phyloP scores from a whole-genome alignment of 2,797 vertebrate genomes.

The Mastacembelus armatus region DNA sequence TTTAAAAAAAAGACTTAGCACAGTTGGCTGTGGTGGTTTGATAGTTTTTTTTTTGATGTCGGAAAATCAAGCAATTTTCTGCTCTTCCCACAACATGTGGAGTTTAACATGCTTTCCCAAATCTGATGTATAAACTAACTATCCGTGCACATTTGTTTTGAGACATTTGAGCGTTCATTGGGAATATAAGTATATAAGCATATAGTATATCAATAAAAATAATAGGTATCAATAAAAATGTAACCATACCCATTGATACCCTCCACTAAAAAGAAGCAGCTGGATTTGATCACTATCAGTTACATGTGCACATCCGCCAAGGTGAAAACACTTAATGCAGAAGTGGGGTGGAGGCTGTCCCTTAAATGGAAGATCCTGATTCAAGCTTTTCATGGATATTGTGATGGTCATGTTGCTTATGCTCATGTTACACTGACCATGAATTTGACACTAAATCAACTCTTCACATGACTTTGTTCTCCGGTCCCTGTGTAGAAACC shows the following conservation, averaged over 20 bases:
- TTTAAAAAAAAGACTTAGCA: too few relatives aligned
- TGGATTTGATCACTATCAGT: neutral
- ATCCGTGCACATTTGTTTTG: too few relatives aligned
- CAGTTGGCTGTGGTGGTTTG: too few relatives aligned
- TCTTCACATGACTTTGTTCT: neutral
- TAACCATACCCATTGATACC: neutral
- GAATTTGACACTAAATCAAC: constrained; percentile 5
- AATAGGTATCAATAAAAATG: neutral
- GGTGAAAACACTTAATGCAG: constrained; percentile 1
- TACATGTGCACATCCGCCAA: neutral
- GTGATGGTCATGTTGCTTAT: constrained; percentile 10
- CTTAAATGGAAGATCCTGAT: constrained; percentile 13
- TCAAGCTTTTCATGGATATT: constrained; percentile 18
- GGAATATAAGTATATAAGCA: too few relatives aligned
- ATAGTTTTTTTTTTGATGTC: too few relatives aligned
- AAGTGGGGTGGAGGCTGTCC: constrained; percentile 22
- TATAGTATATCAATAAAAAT: too few relatives aligned
- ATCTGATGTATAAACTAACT: too few relatives aligned
- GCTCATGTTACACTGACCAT: neutral
- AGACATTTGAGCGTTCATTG: neutral
- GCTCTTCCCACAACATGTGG: too few relatives aligned
- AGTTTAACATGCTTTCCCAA: too few relatives aligned
- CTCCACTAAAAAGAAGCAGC: neutral
- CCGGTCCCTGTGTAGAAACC: neutral
- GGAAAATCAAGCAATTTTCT: too few relatives aligned